phyloP scores from a whole-genome alignment of 2,113 vertebrate species.

The Microtus ochrogaster region DNA sequence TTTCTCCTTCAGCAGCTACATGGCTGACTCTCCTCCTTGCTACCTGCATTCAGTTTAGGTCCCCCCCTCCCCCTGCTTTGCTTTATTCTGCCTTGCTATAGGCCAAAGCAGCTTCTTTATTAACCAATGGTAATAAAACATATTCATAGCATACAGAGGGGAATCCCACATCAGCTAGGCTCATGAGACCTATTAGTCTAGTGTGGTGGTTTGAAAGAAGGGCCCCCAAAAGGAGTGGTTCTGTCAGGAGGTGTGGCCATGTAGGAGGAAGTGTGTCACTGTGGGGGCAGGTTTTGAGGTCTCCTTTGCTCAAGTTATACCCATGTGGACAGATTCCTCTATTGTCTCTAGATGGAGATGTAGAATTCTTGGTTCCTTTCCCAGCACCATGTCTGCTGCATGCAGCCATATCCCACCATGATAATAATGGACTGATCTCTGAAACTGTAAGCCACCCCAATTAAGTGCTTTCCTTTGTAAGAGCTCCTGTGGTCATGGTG shows the following conservation, averaged over 20 bases:
- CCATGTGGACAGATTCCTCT: background rate
- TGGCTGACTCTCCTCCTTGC: no score
- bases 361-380: background rate
- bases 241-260: background rate
- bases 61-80: no score
- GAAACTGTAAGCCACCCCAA: no score
- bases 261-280: background rate
- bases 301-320: background rate
- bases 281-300: background rate
- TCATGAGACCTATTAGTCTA: background rate
- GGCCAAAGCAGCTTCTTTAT: no score
- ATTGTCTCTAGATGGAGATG: background rate
- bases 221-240: background rate
- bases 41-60: no score
- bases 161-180: background rate
- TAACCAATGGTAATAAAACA: no score
- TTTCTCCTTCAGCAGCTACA: no score
- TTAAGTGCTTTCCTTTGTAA: no score
- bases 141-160: no score
- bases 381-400: background rate
- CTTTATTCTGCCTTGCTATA: no score
- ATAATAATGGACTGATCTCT: background rate
- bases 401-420: background rate
- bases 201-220: background rate
- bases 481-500: no score